Base-by-base conservation (phyloP, 1,140 invertebrate species). In the Gryon sp. region DNA sequence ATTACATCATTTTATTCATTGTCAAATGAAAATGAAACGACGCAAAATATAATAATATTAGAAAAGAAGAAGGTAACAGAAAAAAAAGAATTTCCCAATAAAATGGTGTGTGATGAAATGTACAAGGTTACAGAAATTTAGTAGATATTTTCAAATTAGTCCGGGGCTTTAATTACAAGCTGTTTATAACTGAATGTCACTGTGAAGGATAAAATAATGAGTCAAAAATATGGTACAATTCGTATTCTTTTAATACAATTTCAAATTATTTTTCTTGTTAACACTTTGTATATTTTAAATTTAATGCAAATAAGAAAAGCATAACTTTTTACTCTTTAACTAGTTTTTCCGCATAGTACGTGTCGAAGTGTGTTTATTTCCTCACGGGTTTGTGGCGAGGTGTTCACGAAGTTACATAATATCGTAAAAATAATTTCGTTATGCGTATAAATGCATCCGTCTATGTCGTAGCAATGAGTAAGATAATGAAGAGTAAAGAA, bases 381-480 rank as follows among this genome's bases (percentile, higher is more conserved):
- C 16, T 1, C 16, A 24, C 15, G 15, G 24, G 4, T 43, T 48
- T 7, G 15, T 4, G 11, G 4, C 38, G 41, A 38, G 32, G 30
- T 32, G 19, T 20, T n/a, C 14, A 18, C 18, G 11, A 20, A n/a
- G 34, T 63, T 63, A 52, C 45, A 52, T 63, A 63, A 63, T 22
- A 22, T 41, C 24, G 26, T 63, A 50, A 63, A 63, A 63, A 63
- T 63, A 63, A 63, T 63, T 63, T 63, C 36, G 45, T 30, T 30
- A 19, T 32, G 22, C 24, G 45, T 52, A 22, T 38, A 63, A 63
- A 63, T 63, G 59, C 45, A 40, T 63, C 32, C 34, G 22, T 63
- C 7, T 41, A n/a, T 22, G 32, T 43, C 8, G 15, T 12, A 4
- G 4, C 34, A n/a, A 24, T 32, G 15, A 45, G 36, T 11, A n/a